These are phyloP conservation scores for Ephydatia muelleri DNA, from an alignment of 37 sponge, comb jelly and placozoan species.

Conservation along the genomic window DNA sequence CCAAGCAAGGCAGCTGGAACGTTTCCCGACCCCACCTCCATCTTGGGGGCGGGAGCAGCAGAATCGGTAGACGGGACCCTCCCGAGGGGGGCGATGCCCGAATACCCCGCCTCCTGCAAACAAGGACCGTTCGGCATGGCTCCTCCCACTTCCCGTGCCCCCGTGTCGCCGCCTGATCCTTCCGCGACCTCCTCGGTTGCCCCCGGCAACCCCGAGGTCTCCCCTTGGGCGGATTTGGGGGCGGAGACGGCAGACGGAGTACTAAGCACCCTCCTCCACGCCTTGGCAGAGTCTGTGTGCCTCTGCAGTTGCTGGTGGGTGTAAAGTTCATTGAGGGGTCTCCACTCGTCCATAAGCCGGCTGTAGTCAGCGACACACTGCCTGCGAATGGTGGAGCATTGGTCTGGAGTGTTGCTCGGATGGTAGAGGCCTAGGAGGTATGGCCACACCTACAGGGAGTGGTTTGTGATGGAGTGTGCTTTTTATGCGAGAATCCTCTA, in stretches of 20 bases:
- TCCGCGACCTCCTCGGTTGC: too few species aligned
- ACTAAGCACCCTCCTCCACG: too few species aligned
- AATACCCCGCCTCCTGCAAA: too few species aligned
- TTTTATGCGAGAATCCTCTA: too few species aligned
- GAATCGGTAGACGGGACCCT: neutral
- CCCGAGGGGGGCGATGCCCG: too few species aligned
- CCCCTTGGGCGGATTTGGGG: too few species aligned
- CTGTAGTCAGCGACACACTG: slow-evolving; percentile 8
- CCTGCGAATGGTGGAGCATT: neutral
- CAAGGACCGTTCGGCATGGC: neutral
- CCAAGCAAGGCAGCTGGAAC: neutral
- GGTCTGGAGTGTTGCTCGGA: neutral
- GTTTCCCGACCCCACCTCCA: neutral
- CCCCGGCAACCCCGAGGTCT: too few species aligned
- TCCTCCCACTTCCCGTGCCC: neutral
- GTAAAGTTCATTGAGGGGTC: slow-evolving; percentile 25
- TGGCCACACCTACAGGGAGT: slow-evolving; percentile 79
- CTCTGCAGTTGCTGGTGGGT: too few species aligned
- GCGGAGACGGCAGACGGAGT: too few species aligned
- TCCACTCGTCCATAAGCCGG: slow-evolving; percentile 33
- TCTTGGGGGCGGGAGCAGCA: neutral
- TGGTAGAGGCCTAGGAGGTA: slow-evolving; percentile 67
- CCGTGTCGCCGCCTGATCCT: too few species aligned
- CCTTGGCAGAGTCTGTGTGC: too few species aligned
- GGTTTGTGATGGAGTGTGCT: neutral